Conservation (phyloP, 2,888 invertebrate species). For the Eilema caniola region DNA sequence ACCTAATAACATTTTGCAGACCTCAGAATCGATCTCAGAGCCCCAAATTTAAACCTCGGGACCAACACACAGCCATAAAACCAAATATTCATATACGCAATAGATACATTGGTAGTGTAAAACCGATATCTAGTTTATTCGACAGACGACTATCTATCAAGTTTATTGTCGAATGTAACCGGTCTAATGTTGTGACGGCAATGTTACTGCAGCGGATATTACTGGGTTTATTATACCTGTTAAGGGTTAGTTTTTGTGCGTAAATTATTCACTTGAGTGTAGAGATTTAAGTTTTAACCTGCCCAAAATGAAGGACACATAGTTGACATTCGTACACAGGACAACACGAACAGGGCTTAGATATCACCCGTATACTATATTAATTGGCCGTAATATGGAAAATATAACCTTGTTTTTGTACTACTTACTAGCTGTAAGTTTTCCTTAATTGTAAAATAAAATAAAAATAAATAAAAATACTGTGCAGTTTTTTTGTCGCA, state of each 20-base stretch:
- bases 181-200: constrained; percentile 48
- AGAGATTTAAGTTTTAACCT: no score
- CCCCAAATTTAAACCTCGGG: background rate
- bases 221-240: constrained; percentile 46
- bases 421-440: no score
- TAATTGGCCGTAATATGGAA: no score
- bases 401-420: no score
- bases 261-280: background rate
- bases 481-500: no score
- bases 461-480: no score
- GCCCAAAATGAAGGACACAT: background rate
- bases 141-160: constrained; percentile 44
- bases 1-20: background rate
- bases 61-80: background rate
- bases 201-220: constrained; percentile 44
- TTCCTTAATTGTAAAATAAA: no score
- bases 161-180: constrained; percentile 48
- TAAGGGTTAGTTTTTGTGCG: constrained; percentile 37
- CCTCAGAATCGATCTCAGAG: background rate
- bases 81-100: background rate
- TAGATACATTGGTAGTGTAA: constrained; percentile 14
- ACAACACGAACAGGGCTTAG: no score
- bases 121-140: constrained; percentile 27
- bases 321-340: no score
- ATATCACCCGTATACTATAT: no score